phyloP scores from a whole-genome alignment of 1,140 invertebrate genomes.

The Drosophila takahashii region DNA sequence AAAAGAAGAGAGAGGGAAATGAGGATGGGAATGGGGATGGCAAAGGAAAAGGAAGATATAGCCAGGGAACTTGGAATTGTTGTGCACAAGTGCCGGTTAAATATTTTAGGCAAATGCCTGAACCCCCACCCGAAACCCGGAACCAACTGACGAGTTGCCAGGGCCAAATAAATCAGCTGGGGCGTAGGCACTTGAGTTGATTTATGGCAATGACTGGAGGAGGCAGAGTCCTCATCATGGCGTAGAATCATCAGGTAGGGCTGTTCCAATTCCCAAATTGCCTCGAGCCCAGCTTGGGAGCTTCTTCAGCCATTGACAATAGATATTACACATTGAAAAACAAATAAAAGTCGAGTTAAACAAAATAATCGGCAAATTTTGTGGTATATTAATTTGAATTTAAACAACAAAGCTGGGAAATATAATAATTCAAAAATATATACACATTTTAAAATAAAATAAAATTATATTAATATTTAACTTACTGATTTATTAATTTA shows the following conservation, averaged over 20 bases:
- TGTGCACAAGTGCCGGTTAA: conserved; percentile 79
- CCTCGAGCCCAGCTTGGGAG: conserved; percentile 35
- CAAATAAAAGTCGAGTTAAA: background rate
- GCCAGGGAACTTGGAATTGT: conserved; percentile 68
- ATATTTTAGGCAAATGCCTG: conserved; percentile 75
- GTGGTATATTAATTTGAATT: no score
- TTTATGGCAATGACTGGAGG: conserved; percentile 65
- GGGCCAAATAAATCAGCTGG: conserved; percentile 77
- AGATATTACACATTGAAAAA: background rate
- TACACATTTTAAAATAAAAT: no score
- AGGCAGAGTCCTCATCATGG: conserved; percentile 31
- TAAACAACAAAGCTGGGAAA: no score
- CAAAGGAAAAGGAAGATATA: conserved; percentile 5
- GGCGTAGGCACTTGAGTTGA: conserved; percentile 82
- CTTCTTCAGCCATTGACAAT: conserved; percentile 31
- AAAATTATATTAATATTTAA: no score
- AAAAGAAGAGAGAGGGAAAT: conserved; percentile 6
- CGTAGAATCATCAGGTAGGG: conserved; percentile 57
- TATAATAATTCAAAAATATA: no score
- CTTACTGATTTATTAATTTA: no score
- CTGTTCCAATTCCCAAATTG: conserved; percentile 43
- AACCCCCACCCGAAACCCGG: background rate
- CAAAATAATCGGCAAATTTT: no score
- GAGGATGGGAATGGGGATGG: conserved; percentile 4
- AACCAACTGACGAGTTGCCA: conserved; percentile 51